phyloP scores from a whole-genome alignment of 2,888 invertebrate genomes.

The Artemia sinica region DNA sequence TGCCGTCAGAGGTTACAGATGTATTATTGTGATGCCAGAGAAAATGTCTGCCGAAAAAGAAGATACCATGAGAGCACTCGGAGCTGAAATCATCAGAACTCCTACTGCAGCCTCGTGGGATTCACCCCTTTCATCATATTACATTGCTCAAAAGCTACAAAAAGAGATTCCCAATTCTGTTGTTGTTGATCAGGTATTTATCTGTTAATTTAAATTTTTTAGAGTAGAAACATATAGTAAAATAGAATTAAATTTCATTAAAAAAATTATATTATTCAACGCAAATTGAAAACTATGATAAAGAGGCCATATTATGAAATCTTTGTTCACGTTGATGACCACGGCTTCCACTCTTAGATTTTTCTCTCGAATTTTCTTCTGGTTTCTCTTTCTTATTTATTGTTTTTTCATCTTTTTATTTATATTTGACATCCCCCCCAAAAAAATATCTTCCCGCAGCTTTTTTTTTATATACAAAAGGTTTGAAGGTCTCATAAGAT shows the following conservation, averaged over 20 bases:
- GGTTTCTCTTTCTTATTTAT: neutral
- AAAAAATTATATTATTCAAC: neutral
- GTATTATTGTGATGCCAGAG: conserved; percentile 44
- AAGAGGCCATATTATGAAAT: neutral
- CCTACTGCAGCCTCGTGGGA: conserved; percentile 40
- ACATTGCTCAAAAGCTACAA: conserved; percentile 38
- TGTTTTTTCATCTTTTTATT: neutral
- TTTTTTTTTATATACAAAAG: too few relatives aligned
- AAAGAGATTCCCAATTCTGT: conserved; percentile 39
- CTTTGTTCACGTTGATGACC: too few relatives aligned
- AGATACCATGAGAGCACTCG: conserved; percentile 39
- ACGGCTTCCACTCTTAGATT: too few relatives aligned
- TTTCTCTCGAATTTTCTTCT: too few relatives aligned
- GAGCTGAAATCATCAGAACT: conserved; percentile 42
- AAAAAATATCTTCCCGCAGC: too few relatives aligned
- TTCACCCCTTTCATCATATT: conserved; percentile 40
- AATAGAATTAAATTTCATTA: conserved; percentile 11
- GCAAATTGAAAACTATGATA: neutral
- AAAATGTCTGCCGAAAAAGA: conserved; percentile 46
- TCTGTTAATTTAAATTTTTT: conserved; percentile 6
- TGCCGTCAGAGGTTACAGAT: conserved; percentile 43
- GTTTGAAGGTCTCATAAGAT: too few relatives aligned
- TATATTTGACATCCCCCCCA: too few relatives aligned
- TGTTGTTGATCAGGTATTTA: conserved; percentile 39
- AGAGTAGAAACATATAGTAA: neutral